phyloP scores from a whole-genome alignment of 2,797 vertebrate species.

The Mormyrops attenuatus region DNA sequence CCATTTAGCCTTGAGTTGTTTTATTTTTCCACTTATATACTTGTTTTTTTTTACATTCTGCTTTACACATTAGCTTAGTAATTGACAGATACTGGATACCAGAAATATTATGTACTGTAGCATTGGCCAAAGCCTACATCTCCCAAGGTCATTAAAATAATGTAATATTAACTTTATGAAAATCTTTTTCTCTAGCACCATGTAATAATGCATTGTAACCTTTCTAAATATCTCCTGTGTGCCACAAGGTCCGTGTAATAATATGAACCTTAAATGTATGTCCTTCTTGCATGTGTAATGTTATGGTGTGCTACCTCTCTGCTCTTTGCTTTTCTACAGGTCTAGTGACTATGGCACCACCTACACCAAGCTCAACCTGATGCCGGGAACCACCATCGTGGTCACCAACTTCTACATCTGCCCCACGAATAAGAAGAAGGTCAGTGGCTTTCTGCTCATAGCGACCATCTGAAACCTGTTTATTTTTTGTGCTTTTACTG shows the following conservation, averaged over 20 bases:
- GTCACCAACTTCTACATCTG: slow-evolving; percentile 97
- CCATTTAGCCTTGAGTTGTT: not conserved
- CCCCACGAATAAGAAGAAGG: slow-evolving; percentile 95
- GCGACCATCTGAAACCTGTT: not conserved
- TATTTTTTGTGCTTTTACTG: not conserved
- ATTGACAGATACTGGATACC: not conserved
- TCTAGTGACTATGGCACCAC: slow-evolving; percentile 90
- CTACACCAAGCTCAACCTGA: slow-evolving; percentile 86
- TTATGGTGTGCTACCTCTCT: not conserved
- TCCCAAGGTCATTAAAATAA: not conserved
- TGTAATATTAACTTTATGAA: not conserved
- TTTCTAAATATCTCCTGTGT: not conserved
- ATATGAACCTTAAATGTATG: not conserved
- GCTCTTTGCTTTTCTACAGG: slow-evolving; percentile 52
- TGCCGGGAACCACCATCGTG: slow-evolving; percentile 82
- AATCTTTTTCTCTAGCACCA: not conserved
- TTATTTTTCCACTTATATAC: not conserved
- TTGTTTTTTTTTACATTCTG: not conserved
- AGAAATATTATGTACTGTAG: not conserved
- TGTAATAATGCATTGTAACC: not conserved
- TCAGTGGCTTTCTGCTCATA: slow-evolving; percentile 33
- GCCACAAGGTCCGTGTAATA: not conserved
- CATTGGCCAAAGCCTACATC: not conserved
- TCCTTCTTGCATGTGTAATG: too few species aligned
- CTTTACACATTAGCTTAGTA: not conserved